Evolutionary conservation across 2,888 invertebrate genomes (phyloP), one percentile per base, ranked within the genome.

Genomic region (Trichogramma evanescens): DNA sequence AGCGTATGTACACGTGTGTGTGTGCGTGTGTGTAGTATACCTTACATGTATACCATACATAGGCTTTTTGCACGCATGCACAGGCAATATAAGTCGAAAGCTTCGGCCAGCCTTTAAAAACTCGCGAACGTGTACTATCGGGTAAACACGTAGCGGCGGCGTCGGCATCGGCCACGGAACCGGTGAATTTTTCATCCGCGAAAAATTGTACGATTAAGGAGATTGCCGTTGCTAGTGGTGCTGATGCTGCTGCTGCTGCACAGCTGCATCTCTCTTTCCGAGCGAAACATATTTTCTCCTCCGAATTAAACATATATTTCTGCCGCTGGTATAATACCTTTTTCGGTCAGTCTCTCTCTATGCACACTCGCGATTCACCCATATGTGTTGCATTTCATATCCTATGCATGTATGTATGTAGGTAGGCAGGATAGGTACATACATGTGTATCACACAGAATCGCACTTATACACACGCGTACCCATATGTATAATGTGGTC

Each of bases 231-330:
- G 42, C n/a, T 10, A 10, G 6, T 7, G 6, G 46, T 10, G 46
- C 10, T 7, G 10, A 13, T n/a, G 48, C 48, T 10, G 13, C 43
- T 10, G 13, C 43, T 13, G 39, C 48, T 9, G 50, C 10, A 43
- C 55, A n/a, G 45, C 51, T 8, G 13, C 45, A 6, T 38, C 26
- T 26, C 26, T 26, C 26, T 26, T 26, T 26, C 9, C 44, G 50
- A 50, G 45, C 56, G 52, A 61, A 61, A 57, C 59, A 63, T 63
- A 63, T 61, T 63, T 63, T 63, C 63, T 63, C 63, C 57, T 63
- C 26, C 42, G 57, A 61, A 63, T 61, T 61, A 59, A 59, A 58
- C 61, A 59, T 61, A 59, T 59, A 59, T 54, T 56, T 5, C 40
- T 57, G 13, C 45, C 55, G 7, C 6, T 7, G 44, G 50, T 6